phyloP scores from a whole-genome alignment of 2,888 invertebrate species.

The Hyppa rectilinea region DNA sequence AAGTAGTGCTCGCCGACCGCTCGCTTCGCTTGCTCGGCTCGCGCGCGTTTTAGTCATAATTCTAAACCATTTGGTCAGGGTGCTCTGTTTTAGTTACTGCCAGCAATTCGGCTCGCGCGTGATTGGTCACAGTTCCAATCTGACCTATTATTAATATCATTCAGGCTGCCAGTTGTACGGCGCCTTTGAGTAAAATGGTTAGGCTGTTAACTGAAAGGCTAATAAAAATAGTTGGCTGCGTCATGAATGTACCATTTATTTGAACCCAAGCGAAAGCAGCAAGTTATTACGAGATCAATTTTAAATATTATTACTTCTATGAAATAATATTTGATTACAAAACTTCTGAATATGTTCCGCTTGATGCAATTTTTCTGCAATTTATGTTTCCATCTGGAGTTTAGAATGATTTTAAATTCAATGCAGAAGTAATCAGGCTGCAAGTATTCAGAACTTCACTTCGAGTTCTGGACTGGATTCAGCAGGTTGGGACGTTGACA shows the following conservation, averaged over 20 bases:
- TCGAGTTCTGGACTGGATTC: not conserved
- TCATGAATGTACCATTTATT: conserved; percentile 26
- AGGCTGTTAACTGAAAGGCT: too few relatives aligned
- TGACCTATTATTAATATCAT: too few relatives aligned
- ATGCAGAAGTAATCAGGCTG: not conserved
- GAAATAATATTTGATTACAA: conserved; percentile 20
- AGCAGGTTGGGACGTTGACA: not conserved
- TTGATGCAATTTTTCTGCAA: conserved; percentile 13
- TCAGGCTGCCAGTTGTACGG: too few relatives aligned
- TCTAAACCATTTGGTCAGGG: too few relatives aligned
- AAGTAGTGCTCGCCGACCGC: too few relatives aligned
- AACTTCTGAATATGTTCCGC: conserved; percentile 9
- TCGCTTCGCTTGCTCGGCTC: too few relatives aligned
- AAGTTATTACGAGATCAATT: conserved; percentile 14
- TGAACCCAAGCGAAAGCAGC: conserved; percentile 3
- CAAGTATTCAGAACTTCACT: conserved; percentile 6
- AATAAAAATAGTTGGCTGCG: too few relatives aligned
- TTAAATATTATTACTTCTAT: conserved; percentile 22
- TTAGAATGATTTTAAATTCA: conserved; percentile 7
- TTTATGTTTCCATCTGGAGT: conserved; percentile 16
- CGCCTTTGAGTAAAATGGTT: too few relatives aligned
- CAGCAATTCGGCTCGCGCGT: too few relatives aligned
- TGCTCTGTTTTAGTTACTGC: too few relatives aligned
- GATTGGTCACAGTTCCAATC: too few relatives aligned
- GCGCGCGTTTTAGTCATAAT: too few relatives aligned